Evolutionary conservation across 2,888 invertebrate species (phyloP), one percentile per base, ranked within the genome.

Genomic region (Gnatocerus cornutus): DNA sequence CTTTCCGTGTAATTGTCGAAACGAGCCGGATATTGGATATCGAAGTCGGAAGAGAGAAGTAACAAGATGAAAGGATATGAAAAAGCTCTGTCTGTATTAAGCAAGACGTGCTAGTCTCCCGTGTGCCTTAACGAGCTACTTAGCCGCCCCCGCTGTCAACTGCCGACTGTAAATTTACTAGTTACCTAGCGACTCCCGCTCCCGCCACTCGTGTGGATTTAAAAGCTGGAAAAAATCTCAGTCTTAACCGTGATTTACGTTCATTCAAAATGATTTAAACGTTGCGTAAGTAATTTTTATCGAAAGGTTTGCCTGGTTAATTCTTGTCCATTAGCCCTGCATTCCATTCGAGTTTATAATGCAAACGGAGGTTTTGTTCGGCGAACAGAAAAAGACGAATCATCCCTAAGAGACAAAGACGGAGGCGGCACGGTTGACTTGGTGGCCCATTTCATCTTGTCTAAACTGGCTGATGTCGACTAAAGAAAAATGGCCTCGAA

Each of bases 121-220:
- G 78, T 76, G 74, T 76, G 76, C 76, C 77, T 78, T 79, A 79
- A 80, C 80, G 79, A 80, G 79, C 77, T 79, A 80, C 77, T 80
- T 80, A 79, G 76, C 77, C 78, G 75, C 75, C 76, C 56, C 78
- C 72, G 74, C 76, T 75, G 78, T 77, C 78, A 76, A 76, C 74
- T 73, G 75, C 72, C 73, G 73, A 74, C 77, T 75, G 75, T 77
- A 78, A 79, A 79, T 79, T 77, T 76, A 75, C 74, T 74, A 77
- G 76, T 74, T 77, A 77, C 61, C 39, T 64, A 66, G 66, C 55
- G 66, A 66, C 70, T 70, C 65, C 43, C 65, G 58, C 65, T 53
- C 59, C 45, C 41, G 61, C 58, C 65, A 65, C 41, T 52, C 56
- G 59, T 45, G 64, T 27, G 59, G 69, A 66, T 70, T 70, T 69